These are phyloP conservation scores for Zaprionus taronus DNA, from an alignment of 1,140 invertebrate genomes.

Conservation along the genomic window DNA sequence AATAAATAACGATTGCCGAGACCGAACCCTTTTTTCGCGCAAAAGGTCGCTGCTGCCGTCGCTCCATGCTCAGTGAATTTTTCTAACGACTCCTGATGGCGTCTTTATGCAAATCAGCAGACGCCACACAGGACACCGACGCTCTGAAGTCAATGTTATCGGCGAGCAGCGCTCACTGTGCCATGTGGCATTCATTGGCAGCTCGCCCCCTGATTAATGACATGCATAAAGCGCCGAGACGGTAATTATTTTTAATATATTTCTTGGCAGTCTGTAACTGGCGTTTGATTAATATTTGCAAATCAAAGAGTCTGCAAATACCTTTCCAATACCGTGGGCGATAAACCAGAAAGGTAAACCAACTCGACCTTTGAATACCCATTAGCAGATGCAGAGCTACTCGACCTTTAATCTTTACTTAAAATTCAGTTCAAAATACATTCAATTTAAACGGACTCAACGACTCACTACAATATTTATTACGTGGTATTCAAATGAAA, in stretches of 20 bases:
- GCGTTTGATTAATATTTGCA: slow-evolving; percentile 68
- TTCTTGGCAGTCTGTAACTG: slow-evolving; percentile 56
- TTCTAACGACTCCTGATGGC: slow-evolving; percentile 69
- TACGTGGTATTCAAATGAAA: slow-evolving; percentile 32
- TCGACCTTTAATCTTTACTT: neutral
- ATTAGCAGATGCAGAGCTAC: neutral
- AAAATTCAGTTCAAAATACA: neutral
- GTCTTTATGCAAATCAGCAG: slow-evolving; percentile 73
- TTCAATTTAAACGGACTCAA: neutral
- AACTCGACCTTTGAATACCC: neutral
- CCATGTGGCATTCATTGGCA: slow-evolving; percentile 55
- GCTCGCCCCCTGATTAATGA: slow-evolving; percentile 65
- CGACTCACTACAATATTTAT: neutral
- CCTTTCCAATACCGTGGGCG: slow-evolving; percentile 9
- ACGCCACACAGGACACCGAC: slow-evolving; percentile 25
- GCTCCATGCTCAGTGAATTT: slow-evolving; percentile 38
- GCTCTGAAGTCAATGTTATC: slow-evolving; percentile 63
- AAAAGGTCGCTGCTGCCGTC: slow-evolving; percentile 3
- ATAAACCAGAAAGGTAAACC: slow-evolving; percentile 24
- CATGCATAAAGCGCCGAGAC: slow-evolving; percentile 48
- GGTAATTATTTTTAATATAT: slow-evolving; percentile 80
- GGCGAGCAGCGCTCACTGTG: slow-evolving; percentile 21
- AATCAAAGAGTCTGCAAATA: slow-evolving; percentile 27
- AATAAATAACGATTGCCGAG: slow-evolving; percentile 69
- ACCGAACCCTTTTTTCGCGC: slow-evolving; percentile 50